phyloP scores from a whole-genome alignment of 2,797 vertebrate species.

The Gallinago solitaria region DNA sequence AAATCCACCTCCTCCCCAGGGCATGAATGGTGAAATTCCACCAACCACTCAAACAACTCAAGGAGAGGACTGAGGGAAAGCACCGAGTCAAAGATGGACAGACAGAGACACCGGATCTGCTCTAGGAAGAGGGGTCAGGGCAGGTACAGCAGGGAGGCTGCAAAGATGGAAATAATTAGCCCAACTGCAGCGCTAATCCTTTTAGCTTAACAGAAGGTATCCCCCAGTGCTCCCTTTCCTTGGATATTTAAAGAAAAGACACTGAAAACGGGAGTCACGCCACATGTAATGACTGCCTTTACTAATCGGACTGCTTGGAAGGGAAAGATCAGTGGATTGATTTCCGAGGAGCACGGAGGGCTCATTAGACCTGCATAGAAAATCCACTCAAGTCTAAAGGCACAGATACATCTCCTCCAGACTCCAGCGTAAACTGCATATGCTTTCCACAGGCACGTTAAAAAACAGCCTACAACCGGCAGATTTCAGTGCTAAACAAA shows the following conservation, averaged over 20 bases:
- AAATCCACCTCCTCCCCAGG: background rate
- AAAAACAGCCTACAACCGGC: background rate
- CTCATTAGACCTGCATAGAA: conserved; percentile 31
- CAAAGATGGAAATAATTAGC: conserved; percentile 34
- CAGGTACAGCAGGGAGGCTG: background rate
- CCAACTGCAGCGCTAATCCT: background rate
- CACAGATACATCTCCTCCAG: conserved; percentile 7
- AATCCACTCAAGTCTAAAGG: conserved; percentile 19
- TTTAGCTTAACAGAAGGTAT: background rate
- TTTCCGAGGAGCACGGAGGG: background rate
- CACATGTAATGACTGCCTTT: background rate
- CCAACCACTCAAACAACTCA: background rate
- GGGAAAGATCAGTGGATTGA: background rate
- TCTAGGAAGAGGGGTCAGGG: background rate
- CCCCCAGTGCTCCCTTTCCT: background rate
- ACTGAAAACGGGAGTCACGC: background rate
- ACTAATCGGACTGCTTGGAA: background rate
- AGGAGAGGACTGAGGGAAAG: background rate
- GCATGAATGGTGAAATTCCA: background rate
- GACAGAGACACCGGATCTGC: background rate
- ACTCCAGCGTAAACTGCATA: background rate
- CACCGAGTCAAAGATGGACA: background rate
- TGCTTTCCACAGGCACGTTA: background rate
- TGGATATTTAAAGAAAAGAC: background rate
- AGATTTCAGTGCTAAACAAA: background rate